Conservation (phyloP, 2,888 invertebrate species). For the Polyommatus iphigenia region DNA sequence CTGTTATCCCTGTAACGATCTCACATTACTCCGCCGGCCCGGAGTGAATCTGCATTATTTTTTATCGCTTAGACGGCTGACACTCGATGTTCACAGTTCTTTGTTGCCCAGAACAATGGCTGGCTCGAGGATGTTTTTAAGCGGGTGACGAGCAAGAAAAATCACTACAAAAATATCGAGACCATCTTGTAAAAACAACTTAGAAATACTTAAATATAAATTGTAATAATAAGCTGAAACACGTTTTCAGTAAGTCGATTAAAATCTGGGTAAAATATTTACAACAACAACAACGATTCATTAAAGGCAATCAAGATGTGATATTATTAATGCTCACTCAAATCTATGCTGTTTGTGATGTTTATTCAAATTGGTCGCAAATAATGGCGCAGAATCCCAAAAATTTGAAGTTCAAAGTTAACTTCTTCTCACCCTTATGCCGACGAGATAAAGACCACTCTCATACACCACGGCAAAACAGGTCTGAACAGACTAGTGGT, state of each 20-base stretch:
- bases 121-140: conserved; percentile 57
- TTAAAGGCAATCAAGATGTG: neutral
- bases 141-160: conserved; percentile 42
- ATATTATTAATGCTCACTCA: neutral
- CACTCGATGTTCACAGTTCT: conserved; percentile 61
- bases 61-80: conserved; percentile 64
- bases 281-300: neutral
- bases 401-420: too few species aligned
- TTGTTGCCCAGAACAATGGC: conserved; percentile 64
- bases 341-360: neutral
- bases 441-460: neutral
- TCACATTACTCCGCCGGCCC: conserved; percentile 58
- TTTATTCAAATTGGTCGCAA: too few species aligned
- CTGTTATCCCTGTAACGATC: conserved; percentile 64
- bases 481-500: neutral
- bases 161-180: conserved; percentile 36
- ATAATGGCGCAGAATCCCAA: too few species aligned
- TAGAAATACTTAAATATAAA: neutral
- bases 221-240: neutral
- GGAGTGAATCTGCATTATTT: conserved; percentile 65
- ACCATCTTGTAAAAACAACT: conserved; percentile 20
- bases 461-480: neutral
- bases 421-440: too few species aligned
- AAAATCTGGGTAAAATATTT: neutral
- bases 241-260: neutral